Base-by-base conservation (phyloP, 92 coral and sea anemone genomes). In the Porites divaricata region DNA sequence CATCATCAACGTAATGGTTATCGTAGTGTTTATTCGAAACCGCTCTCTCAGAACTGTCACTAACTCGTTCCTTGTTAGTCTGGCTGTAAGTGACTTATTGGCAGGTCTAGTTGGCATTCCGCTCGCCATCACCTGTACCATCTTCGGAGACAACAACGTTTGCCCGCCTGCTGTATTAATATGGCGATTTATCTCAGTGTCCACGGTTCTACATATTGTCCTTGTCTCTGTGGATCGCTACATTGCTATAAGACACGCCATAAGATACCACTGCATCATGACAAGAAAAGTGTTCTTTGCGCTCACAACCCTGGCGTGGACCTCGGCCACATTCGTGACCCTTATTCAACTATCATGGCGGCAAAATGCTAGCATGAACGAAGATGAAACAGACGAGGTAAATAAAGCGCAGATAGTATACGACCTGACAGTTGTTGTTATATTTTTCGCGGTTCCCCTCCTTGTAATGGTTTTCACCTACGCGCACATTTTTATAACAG, bases 91-190 rank as follows among this genome's bases (percentile, higher is more conserved):
- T 12, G 95, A 92, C 61, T 64, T 75, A 56, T 81, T 92, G 23
- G 88, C 95, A 23, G 95, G 93, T 8, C 74, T 89, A 24, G 65
- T 75, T 6, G 87, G 94, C 23, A 86, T 92, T 24, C 95, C 95
- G 16, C 28, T 82, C 35, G 16, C 22, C 65, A 49, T 92, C 16
- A 78, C 63, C 63, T 92, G 95, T 41, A 63, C 83, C 22, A 87
- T 75, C 9, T 74, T 86, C 12, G 2, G 52, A 9, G 78, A 79
- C 51, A 67, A 67, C 81, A 76, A 28, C 51, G 21, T 89, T 51
- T 92, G 95, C 59, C 35, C 58, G 6, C 69, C 88, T 6, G 24
- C 86, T 10, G 67, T 6, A 11, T 78, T 86, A 70, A 67, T 78
- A 65, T 77, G 86, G 53, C 53, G 74, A 28, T 89, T 92, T 63